Evolutionary conservation across 2,888 invertebrate species (phyloP).

Genomic region (Agrochola circellaris): DNA sequence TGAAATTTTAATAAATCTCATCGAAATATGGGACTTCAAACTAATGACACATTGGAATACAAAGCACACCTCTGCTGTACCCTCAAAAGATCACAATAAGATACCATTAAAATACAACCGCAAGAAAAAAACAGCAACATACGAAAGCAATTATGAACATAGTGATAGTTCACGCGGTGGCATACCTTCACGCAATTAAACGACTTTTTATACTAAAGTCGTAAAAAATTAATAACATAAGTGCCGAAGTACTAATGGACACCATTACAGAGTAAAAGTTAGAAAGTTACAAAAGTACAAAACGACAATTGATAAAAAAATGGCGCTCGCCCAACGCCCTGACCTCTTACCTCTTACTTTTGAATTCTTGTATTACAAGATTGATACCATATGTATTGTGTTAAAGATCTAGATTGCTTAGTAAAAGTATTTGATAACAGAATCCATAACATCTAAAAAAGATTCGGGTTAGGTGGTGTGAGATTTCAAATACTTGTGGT

Average conservation of each 20-base stretch:
- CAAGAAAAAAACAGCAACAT: constrained; percentile 29
- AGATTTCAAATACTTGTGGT: neutral
- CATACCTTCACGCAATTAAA: constrained; percentile 68
- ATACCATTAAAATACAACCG: constrained; percentile 31
- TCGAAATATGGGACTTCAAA: neutral
- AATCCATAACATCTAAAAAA: neutral
- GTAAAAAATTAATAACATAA: constrained; percentile 73
- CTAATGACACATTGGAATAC: neutral
- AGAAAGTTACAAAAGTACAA: constrained; percentile 83
- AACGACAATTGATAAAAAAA: constrained; percentile 82
- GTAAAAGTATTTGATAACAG: neutral
- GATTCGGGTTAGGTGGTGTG: neutral
- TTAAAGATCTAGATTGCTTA: neutral
- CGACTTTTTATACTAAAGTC: constrained; percentile 59
- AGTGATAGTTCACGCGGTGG: constrained; percentile 58
- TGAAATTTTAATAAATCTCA: neutral
- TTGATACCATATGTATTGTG: constrained; percentile 15
- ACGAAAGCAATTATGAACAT: constrained; percentile 43
- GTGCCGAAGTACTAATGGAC: constrained; percentile 74
- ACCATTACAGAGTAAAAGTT: constrained; percentile 83
- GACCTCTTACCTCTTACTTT: constrained; percentile 83
- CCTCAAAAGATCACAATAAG: constrained; percentile 23
- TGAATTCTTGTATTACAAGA: constrained; percentile 34
- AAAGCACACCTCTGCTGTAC: neutral
- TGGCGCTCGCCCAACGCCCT: constrained; percentile 69